Conservation (phyloP, 2,888 invertebrate genomes). For the Myathropa florea region DNA sequence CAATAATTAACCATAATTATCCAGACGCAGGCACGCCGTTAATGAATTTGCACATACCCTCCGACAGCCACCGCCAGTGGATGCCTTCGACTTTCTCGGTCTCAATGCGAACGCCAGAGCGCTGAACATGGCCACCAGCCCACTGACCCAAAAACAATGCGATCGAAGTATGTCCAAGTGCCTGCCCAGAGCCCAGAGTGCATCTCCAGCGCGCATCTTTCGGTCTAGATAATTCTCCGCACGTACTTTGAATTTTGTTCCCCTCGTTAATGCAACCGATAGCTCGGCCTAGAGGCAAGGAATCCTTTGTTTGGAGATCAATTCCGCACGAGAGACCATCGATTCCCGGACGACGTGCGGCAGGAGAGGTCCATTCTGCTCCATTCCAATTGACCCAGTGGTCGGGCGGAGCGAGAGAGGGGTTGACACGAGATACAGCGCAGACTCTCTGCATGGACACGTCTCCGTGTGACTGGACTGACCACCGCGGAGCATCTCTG, state of each 20-base stretch:
- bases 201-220: slow-evolving; percentile 1
- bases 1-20: slow-evolving; percentile 50
- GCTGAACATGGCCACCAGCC: slow-evolving; percentile 18
- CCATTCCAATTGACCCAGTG: slow-evolving; percentile 66
- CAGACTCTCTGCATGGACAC: slow-evolving; percentile 53
- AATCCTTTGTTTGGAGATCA: slow-evolving; percentile 40
- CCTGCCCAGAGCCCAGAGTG: background rate
- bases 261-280: slow-evolving; percentile 40
- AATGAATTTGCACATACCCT: slow-evolving; percentile 29
- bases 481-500: slow-evolving; percentile 52
- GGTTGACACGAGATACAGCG: slow-evolving; percentile 58
- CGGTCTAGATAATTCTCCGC: slow-evolving; percentile 46
- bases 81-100: slow-evolving; percentile 48
- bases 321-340: slow-evolving; percentile 29
- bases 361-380: slow-evolving; percentile 3
- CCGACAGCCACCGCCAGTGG: background rate
- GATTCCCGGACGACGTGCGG: background rate
- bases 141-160: slow-evolving; percentile 43
- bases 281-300: slow-evolving; percentile 11
- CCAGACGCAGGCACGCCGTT: background rate
- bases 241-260: slow-evolving; percentile 46
- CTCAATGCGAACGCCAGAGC: background rate
- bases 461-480: slow-evolving; percentile 61
- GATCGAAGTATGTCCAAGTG: slow-evolving; percentile 2
- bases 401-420: slow-evolving; percentile 17